phyloP scores from a whole-genome alignment of 2,113 vertebrate genomes.

The Actinemys pallida region DNA sequence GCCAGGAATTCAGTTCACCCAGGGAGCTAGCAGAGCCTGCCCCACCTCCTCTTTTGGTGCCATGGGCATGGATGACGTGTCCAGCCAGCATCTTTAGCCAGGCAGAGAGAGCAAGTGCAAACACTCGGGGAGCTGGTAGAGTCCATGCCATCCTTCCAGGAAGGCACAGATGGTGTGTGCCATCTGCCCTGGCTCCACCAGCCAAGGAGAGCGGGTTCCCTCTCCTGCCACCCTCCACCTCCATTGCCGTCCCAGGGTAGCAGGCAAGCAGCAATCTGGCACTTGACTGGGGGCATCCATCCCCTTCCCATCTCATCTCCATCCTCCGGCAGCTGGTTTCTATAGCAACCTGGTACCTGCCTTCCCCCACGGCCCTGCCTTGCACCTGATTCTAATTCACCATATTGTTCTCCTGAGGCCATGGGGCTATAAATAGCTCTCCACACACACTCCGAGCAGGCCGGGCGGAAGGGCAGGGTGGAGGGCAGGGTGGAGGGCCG shows the following conservation, averaged over 20 bases:
- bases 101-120: background rate
- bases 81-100: background rate
- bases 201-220: fast-evolving
- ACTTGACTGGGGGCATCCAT: background rate
- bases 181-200: fast-evolving
- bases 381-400: background rate
- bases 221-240: background rate
- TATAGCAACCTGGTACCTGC: background rate
- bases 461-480: fast-evolving
- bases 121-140: background rate
- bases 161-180: fast-evolving
- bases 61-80: background rate
- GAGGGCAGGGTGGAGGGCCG: fast-evolving
- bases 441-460: background rate
- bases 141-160: background rate
- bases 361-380: slow-evolving; percentile 1
- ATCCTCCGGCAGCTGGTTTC: slow-evolving; percentile 6
- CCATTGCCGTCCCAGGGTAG: background rate
- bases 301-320: background rate
- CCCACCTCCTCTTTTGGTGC: fast-evolving
- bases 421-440: fast-evolving
- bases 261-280: background rate
- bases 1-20: background rate
- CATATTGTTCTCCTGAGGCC: background rate
- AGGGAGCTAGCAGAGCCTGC: background rate